phyloP scores from a whole-genome alignment of 2,888 invertebrate species.

The Drosophila helvetica region DNA sequence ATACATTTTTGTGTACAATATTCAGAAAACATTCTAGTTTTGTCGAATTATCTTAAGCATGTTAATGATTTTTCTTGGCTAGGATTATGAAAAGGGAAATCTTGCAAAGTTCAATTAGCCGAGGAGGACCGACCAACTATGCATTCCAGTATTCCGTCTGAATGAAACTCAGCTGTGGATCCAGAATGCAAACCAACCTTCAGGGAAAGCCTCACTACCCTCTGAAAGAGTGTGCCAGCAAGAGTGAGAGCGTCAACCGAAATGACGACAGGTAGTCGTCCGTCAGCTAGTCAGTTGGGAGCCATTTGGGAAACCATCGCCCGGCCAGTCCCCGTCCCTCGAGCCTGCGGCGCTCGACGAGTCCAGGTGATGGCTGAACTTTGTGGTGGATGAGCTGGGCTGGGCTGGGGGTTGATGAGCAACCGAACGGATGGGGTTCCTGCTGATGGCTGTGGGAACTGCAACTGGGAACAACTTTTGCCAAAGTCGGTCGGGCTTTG shows the following conservation, averaged over 20 bases:
- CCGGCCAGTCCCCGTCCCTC: slow-evolving; percentile 47
- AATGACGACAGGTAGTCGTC: slow-evolving; percentile 70
- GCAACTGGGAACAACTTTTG: slow-evolving; percentile 59
- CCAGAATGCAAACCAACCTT: no score
- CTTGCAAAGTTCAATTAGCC: no score
- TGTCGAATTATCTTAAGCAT: no score
- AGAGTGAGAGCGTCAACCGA: slow-evolving; percentile 47
- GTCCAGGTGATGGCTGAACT: slow-evolving; percentile 75
- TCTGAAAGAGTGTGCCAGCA: slow-evolving; percentile 14
- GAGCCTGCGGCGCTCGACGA: slow-evolving; percentile 48
- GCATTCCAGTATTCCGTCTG: no score
- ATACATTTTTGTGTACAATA: no score
- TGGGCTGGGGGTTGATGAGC: slow-evolving; percentile 23
- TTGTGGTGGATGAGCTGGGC: slow-evolving; percentile 55
- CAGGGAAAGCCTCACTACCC: neutral
- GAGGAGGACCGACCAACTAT: no score
- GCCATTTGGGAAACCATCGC: slow-evolving; percentile 36
- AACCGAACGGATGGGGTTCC: neutral
- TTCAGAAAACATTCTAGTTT: no score
- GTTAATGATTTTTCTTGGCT: no score
- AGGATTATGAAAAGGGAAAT: no score
- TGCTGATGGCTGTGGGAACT: slow-evolving; percentile 31
- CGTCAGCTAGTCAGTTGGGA: slow-evolving; percentile 40
- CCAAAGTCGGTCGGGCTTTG: slow-evolving; percentile 58
- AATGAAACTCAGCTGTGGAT: no score